A percentile compares a stretch with the other conserved stretches of the same genome.
Evolutionary conservation across 92 coral and sea anemone species (phyloP).

Genomic region (Zoanthus gigantus): DNA sequence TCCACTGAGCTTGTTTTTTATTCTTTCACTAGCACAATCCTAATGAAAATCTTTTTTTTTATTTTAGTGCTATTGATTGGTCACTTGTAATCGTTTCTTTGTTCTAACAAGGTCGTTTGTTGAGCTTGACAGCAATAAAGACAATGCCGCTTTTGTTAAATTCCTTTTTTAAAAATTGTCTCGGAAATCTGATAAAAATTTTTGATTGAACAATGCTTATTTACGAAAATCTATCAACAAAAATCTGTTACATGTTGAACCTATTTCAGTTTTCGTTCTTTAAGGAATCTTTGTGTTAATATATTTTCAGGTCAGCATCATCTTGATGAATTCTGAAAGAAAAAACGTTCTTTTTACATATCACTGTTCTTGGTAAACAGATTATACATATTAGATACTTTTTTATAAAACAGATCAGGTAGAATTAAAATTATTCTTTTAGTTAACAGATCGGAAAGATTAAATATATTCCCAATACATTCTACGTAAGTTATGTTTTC

Average conservation of each 20-base stretch:
- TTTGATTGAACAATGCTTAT: not conserved
- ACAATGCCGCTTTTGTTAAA: not conserved
- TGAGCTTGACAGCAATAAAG: not conserved
- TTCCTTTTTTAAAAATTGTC: not conserved
- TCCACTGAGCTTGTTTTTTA: too few species aligned
- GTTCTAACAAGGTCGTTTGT: too few species aligned
- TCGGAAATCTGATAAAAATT: not conserved
- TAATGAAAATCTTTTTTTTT: too few species aligned
- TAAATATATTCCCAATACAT: too few species aligned
- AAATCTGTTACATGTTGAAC: too few species aligned
- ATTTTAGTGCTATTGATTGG: too few species aligned
- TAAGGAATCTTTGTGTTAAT: not conserved
- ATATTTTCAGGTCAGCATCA: conserved; percentile 25
- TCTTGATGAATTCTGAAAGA: conserved; percentile 47
- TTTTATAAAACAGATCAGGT: too few species aligned
- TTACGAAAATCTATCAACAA: not conserved
- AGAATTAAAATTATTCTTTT: too few species aligned
- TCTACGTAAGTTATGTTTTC: too few species aligned
- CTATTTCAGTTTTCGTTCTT: not conserved
- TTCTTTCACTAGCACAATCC: too few species aligned
- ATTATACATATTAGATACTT: not conserved
- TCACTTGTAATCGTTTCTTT: too few species aligned
- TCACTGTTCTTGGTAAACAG: not conserved
- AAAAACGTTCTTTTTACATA: not conserved
- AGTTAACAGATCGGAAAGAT: too few species aligned